A percentile compares a stretch with the other conserved stretches of the same genome.
phyloP scores from a whole-genome alignment of 1,140 invertebrate species.

The Monomorium pharaonis region DNA sequence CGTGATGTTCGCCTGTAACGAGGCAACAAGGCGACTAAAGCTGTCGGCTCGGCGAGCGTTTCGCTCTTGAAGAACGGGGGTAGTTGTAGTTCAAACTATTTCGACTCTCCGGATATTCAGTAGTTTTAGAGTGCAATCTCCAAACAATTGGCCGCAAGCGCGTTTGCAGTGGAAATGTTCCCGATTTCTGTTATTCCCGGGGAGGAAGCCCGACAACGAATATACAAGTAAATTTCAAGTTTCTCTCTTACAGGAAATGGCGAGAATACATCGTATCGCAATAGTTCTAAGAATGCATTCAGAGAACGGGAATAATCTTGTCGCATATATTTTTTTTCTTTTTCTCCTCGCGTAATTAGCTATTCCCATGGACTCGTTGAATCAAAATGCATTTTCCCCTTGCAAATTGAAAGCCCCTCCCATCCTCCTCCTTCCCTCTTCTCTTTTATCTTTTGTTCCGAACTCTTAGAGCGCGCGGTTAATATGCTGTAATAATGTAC shows the following conservation, averaged over 20 bases:
- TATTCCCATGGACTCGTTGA: neutral
- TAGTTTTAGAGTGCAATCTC: slow-evolving; percentile 23
- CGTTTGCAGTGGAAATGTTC: slow-evolving; percentile 14
- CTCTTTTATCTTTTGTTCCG: neutral
- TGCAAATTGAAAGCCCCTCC: neutral
- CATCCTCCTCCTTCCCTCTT: no score
- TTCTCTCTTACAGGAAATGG: neutral
- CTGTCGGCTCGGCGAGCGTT: neutral
- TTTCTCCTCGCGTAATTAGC: neutral
- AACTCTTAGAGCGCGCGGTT: neutral
- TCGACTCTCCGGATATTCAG: neutral
- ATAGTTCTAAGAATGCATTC: neutral
- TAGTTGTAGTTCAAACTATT: neutral
- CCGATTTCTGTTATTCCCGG: neutral
- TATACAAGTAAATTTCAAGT: slow-evolving; percentile 30
- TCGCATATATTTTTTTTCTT: no score
- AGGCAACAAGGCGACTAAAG: neutral
- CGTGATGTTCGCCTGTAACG: neutral
- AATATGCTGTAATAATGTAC: neutral
- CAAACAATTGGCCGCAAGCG: slow-evolving; percentile 35
- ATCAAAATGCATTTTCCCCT: neutral
- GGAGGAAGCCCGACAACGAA: neutral
- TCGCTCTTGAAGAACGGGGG: neutral
- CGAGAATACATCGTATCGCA: neutral
- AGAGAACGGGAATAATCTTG: neutral